Evolutionary conservation across 1,140 invertebrate genomes (phyloP).

Genomic region (Anthonomus grandis): DNA sequence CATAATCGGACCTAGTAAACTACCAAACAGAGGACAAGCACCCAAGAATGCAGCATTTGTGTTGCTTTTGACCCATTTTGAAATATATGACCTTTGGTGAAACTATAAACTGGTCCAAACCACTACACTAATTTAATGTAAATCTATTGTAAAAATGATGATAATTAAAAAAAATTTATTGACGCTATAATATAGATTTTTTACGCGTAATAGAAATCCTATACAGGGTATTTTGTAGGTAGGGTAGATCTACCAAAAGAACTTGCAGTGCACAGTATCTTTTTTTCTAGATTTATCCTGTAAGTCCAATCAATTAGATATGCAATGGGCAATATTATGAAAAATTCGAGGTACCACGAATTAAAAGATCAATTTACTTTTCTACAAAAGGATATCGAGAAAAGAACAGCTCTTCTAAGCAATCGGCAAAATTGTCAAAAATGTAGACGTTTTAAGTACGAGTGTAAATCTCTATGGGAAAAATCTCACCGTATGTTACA

Average conservation of each 20-base stretch:
- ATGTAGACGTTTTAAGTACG: not conserved
- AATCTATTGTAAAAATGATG: no score
- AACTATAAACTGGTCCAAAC: no score
- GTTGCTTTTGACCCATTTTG: no score
- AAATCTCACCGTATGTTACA: not conserved
- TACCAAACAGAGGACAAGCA: no score
- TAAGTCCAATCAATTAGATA: not conserved
- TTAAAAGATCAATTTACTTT: not conserved
- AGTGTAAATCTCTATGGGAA: not conserved
- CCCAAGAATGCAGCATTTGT: no score
- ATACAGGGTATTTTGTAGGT: no score
- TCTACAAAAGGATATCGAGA: not conserved
- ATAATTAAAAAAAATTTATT: no score
- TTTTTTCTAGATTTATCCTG: not conserved
- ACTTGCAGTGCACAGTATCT: not conserved
- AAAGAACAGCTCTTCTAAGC: not conserved
- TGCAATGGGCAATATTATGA: not conserved
- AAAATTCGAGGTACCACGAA: not conserved
- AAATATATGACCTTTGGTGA: no score
- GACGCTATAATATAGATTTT: no score
- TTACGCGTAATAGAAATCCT: no score
- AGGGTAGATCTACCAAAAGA: not conserved
- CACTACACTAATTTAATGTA: no score
- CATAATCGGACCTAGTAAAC: no score
- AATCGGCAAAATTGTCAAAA: not conserved